Conservation (phyloP, 2,797 vertebrate species). For the Ceryle rudis region DNA sequence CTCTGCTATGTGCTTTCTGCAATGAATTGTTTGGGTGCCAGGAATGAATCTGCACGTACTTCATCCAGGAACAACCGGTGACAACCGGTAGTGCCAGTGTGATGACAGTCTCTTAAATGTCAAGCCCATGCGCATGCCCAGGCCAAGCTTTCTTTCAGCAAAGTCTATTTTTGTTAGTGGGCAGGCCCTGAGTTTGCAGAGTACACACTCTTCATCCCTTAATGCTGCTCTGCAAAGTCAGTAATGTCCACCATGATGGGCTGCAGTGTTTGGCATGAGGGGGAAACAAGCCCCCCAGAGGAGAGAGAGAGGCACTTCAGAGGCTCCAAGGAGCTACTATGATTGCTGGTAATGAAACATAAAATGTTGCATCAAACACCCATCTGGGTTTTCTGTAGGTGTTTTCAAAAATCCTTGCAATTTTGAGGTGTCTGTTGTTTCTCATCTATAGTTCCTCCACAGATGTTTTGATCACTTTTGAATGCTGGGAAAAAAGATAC, state of each 20-base stretch:
- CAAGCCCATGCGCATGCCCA: neutral
- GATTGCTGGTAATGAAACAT: neutral
- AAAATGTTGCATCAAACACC: neutral
- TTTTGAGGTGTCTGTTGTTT: neutral
- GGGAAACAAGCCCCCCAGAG: neutral
- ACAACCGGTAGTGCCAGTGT: rapidly evolving
- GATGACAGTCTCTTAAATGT: neutral
- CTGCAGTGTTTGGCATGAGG: neutral
- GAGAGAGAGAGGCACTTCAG: neutral
- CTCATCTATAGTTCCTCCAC: neutral
- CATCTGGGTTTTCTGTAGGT: neutral
- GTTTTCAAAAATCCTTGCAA: neutral
- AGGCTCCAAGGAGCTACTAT: neutral
- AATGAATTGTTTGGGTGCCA: neutral
- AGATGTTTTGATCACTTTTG: neutral
- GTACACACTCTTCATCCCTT: rapidly evolving
- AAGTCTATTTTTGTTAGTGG: neutral
- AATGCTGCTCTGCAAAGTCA: neutral
- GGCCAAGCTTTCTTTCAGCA: neutral
- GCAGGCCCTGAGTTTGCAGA: neutral
- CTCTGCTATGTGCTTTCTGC: neutral
- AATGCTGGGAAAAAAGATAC: neutral
- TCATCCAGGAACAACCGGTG: neutral
- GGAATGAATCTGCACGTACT: neutral
- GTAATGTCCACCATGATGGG: neutral